Percentiles rank a stretch among this genome's conserved stretches.
These are phyloP conservation scores for Tetramorium simillimum DNA, from an alignment of 1,140 invertebrate genomes.

Conservation along the genomic window DNA sequence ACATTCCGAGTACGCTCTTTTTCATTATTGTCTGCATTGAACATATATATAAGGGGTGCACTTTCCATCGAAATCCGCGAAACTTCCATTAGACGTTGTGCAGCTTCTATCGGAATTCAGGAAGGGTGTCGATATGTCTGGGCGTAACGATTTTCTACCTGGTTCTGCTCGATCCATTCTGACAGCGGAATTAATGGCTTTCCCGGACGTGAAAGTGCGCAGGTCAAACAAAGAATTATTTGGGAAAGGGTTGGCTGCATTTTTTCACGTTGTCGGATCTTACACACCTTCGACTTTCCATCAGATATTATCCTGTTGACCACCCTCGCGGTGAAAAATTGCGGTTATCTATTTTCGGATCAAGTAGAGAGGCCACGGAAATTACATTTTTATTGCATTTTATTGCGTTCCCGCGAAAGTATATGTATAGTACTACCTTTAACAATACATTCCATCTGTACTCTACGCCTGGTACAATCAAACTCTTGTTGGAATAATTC, in stretches of 20 bases:
- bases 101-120: constrained; percentile 71
- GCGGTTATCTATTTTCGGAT: constrained; percentile 55
- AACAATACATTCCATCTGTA: constrained; percentile 25
- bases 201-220: constrained; percentile 66
- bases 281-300: constrained; percentile 62
- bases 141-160: constrained; percentile 72
- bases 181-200: constrained; percentile 73
- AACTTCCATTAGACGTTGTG: constrained; percentile 73
- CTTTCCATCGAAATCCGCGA: constrained; percentile 66
- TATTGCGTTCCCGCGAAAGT: constrained; percentile 33
- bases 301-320: constrained; percentile 49
- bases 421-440: neutral
- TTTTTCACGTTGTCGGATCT: constrained; percentile 69
- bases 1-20: constrained; percentile 33
- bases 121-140: constrained; percentile 75
- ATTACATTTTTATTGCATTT: constrained; percentile 59
- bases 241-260: constrained; percentile 55
- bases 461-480: neutral
- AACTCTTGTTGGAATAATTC: constrained; percentile 28
- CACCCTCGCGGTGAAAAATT: constrained; percentile 58
- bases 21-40: constrained; percentile 68
- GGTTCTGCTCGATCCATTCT: constrained; percentile 68
- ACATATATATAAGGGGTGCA: constrained; percentile 54
- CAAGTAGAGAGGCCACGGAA: constrained; percentile 43
- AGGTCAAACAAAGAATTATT: constrained; percentile 76